Conservation (phyloP, 2,113 vertebrate genomes). For the Etheostoma cragini region DNA sequence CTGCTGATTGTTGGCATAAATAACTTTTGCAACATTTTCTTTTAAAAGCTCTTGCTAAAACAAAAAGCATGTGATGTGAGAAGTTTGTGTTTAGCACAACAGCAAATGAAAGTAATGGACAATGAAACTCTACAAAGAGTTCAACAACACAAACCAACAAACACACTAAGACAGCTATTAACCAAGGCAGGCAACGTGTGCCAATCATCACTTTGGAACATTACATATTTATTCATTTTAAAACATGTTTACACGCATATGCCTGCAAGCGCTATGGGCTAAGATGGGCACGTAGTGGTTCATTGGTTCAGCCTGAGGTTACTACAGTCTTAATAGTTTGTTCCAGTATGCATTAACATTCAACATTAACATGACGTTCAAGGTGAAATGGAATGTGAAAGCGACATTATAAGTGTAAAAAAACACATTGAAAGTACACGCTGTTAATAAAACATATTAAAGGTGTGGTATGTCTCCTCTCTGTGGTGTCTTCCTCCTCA, state of each 20-base stretch:
- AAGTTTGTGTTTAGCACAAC: no score
- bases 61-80: no score
- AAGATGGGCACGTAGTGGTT: not conserved
- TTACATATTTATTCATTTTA: not conserved
- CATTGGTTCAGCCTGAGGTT: not conserved
- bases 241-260: not conserved
- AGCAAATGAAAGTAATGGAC: no score
- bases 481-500: constrained; percentile 40
- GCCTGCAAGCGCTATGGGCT: not conserved
- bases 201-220: not conserved
- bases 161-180: not conserved
- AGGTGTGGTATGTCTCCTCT: not conserved
- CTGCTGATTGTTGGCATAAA: no score
- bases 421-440: not conserved
- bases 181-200: not conserved
- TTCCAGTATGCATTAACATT: not conserved
- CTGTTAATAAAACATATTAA: not conserved
- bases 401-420: not conserved
- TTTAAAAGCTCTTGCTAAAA: no score
- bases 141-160: not conserved
- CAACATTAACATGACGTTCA: not conserved
- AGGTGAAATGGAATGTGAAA: constrained; percentile 37
- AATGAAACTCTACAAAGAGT: not conserved
- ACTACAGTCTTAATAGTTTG: not conserved
- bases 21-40: no score